Base-by-base conservation (phyloP, 2,888 invertebrate genomes). In the Drymonia ruficornis region DNA sequence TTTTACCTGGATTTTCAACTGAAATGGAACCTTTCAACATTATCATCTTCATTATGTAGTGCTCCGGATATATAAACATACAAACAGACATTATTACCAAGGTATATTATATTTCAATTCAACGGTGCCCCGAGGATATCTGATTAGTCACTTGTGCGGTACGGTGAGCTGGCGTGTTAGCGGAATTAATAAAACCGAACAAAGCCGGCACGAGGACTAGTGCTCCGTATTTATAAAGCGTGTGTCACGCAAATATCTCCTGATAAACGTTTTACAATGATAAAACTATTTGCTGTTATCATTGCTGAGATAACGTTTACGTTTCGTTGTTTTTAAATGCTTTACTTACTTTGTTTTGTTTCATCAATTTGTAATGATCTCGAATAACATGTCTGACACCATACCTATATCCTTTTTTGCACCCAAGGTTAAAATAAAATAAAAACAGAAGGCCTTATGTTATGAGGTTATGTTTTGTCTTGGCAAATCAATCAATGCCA, bases 181-280 rank as follows among this genome's bases (percentile, higher is more conserved):
- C 31, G 18, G 38, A 53, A 50, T 49, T 43, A 55, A 46, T 50
- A 40, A 49, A 52, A 38, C 50, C n/a, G 28, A 54, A 58, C 55
- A 53, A 61, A 52, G 47, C 54, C 42, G 42, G 31, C 34, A 45
- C 40, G 29, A 50, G 19, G 36, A 43, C 15, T 40, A 49, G 18
- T 51, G 49, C 31, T 29, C 15, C 29, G 28, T 48, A 50, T 56
- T 56, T 56, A 53, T 46, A 61, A 48, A 59, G 42, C 44, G 50
- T 53, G 52, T 52, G 56, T 51, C 59, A 60, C 55, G 55, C 56
- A 63, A 62, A 67, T 59, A 67, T 55, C 50, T 53, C 47, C 44
- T 57, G 53, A 64, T 63, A 63, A 65, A 67, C 53, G 60, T 61
- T 60, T 59, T 59, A 54, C 59, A 48, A 49, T 67, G 66, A 74